These are phyloP conservation scores for Tapera naevia DNA, from an alignment of 2,797 vertebrate genomes.

Conservation along the genomic window DNA sequence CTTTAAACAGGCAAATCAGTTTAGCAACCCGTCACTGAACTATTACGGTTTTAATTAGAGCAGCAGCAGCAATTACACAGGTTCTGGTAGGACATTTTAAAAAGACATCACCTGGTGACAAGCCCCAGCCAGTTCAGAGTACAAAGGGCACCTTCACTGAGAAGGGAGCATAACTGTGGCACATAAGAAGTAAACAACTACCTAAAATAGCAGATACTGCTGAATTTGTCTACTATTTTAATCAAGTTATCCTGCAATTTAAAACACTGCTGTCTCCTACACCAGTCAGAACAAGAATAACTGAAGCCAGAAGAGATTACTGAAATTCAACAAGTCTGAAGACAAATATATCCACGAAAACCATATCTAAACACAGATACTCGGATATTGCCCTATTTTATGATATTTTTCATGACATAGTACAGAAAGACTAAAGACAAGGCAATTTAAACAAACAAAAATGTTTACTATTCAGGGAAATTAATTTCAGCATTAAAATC, in stretches of 20 bases:
- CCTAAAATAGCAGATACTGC: background rate
- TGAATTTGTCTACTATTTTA: background rate
- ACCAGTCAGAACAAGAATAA: background rate
- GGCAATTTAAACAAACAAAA: background rate
- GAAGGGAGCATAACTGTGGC: background rate
- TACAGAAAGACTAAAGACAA: background rate
- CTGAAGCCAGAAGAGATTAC: background rate
- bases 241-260: background rate
- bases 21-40: background rate
- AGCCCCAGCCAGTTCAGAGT: background rate
- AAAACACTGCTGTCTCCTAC: background rate
- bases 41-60: background rate
- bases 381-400: background rate
- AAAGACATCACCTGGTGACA: constrained; percentile 21
- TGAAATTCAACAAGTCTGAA: background rate
- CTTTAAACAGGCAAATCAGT: background rate
- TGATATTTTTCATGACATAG: background rate
- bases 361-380: background rate
- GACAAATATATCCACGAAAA: background rate
- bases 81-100: background rate
- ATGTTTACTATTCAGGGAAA: background rate
- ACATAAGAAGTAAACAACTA: background rate
- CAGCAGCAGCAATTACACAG: background rate
- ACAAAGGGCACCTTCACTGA: constrained; percentile 23
- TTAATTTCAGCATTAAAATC: background rate